Base-by-base conservation (phyloP, 2,797 vertebrate species). In the Acrocephalus scirpaceus region DNA sequence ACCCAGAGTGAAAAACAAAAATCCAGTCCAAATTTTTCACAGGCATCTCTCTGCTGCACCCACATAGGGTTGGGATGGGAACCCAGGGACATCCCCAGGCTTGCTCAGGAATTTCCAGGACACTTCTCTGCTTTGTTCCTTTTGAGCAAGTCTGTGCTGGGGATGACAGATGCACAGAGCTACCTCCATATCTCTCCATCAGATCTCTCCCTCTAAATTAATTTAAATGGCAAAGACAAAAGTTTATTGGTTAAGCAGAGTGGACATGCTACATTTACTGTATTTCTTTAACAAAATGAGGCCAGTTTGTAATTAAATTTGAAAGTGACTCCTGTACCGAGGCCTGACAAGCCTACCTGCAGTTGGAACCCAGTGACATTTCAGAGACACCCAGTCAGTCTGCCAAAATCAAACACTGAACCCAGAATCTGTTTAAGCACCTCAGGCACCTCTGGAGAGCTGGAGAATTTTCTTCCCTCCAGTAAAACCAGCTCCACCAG, bases 351-450 rank as follows among this genome's bases (percentile, higher is more conserved):
- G 92, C 67, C 73, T 32, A 92, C 92, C 95, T 90, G 86, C 73
- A 95, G 57, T 80, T 84, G 76, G 61, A 90, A 92, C 54, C 21
- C 73, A 57, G 88, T 78, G 91, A 90, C 62, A 84, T 94, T 92
- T 92, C 67, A 69, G 47, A 71, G 27, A 38, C 61, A 92, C 79
- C 34, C 71, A 81, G 60, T 20, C 65, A 64, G 44, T 6, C 79
- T 82, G 92, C 85, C 86, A 75, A 69, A 60, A 65, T 53, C 16
- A 5, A 82, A 75, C 60, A 62, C 48, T 47, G 47, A 73, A 72
- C 70, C 30, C 48, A 7, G 70, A 36, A 61, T 51, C 30, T 83
- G 34, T 42, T 86, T 53, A 75, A 92, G 36, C 32, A 66, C 71
- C 88, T 88, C 61, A 83, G 90, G 69, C 15, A 14, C 42, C 80